phyloP scores from a whole-genome alignment of 1,140 invertebrate genomes.

The Rhynchophorus ferrugineus region DNA sequence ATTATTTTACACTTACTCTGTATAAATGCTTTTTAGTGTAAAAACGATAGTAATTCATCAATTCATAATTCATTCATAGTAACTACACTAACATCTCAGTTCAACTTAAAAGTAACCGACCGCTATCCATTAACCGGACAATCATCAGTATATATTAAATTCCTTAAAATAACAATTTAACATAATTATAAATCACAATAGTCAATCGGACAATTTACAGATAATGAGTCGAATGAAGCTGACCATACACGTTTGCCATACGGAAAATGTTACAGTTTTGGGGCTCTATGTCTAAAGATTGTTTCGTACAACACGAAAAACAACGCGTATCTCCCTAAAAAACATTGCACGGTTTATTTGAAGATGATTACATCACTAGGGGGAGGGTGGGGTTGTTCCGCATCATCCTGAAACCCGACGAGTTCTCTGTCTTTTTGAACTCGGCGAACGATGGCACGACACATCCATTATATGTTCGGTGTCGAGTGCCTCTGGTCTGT shows the following conservation, averaged over 20 bases:
- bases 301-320: background rate
- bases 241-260: too few relatives aligned
- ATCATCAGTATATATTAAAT: background rate
- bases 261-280: too few relatives aligned
- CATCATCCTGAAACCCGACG: too few relatives aligned
- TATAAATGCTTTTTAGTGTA: conserved; percentile 9
- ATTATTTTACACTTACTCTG: background rate
- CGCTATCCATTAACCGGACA: background rate
- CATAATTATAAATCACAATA: background rate
- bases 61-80: background rate
- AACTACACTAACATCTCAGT: background rate
- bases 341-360: background rate
- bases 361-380: background rate
- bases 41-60: conserved; percentile 5
- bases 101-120: conserved; percentile 1
- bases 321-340: background rate
- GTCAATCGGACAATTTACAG: background rate
- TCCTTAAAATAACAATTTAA: background rate
- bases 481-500: too few relatives aligned
- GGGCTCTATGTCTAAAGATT: conserved; percentile 2
- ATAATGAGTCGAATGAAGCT: too few relatives aligned
- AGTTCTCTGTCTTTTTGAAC: too few relatives aligned
- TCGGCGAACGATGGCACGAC: too few relatives aligned
- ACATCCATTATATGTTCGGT: too few relatives aligned
- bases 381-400: too few relatives aligned